phyloP scores from a whole-genome alignment of 2,113 vertebrate genomes.

The Tupaia tana region DNA sequence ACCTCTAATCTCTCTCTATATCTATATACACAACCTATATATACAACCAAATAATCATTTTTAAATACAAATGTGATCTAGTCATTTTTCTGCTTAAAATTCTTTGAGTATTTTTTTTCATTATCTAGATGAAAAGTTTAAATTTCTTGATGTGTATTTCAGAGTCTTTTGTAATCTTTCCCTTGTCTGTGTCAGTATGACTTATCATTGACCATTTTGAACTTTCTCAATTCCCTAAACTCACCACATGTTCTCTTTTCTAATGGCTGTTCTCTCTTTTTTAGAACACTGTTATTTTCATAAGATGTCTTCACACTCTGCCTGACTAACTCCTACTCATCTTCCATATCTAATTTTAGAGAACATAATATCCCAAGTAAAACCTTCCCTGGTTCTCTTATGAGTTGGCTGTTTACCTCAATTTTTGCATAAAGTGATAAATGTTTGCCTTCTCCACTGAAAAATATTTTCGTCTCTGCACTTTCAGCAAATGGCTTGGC shows the following conservation, averaged over 20 bases:
- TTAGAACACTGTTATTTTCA: background rate
- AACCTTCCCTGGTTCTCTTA: background rate
- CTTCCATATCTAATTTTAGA: slow-evolving; percentile 24
- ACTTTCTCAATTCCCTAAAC: background rate
- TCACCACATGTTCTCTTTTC: background rate
- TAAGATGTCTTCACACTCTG: background rate
- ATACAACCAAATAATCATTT: background rate
- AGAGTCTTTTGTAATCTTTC: background rate
- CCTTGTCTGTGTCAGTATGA: background rate
- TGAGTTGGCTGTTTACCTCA: background rate
- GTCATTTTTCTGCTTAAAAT: slow-evolving; percentile 5
- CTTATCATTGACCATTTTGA: background rate
- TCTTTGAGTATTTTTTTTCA: background rate
- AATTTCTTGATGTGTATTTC: background rate
- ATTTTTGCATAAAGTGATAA: background rate
- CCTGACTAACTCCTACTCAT: background rate
- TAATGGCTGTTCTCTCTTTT: background rate
- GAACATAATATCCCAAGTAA: background rate
- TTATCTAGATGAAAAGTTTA: background rate
- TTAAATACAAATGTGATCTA: background rate
- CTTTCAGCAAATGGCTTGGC: background rate
- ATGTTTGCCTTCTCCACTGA: background rate
- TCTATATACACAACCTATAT: too few relatives aligned
- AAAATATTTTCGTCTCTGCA: slow-evolving; percentile 37
- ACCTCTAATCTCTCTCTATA: too few relatives aligned